Evolutionary conservation across 2,113 vertebrate species (phyloP).

Genomic region (Leuciscus idus): DNA sequence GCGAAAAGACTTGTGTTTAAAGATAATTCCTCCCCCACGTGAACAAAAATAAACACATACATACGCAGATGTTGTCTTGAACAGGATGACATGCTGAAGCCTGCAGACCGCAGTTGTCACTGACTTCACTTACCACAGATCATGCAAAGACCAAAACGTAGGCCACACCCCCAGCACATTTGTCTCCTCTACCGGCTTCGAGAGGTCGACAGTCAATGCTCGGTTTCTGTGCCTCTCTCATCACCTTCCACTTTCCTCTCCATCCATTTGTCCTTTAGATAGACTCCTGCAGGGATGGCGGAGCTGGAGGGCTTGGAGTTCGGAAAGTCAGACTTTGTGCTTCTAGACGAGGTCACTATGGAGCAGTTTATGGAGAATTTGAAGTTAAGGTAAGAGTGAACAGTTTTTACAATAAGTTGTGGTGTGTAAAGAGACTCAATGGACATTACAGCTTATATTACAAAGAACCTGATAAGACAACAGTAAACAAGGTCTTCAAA

Average conservation of each 20-base stretch:
- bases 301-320: conserved; percentile 86
- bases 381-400: conserved; percentile 81
- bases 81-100: conserved; percentile 71
- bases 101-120: conserved; percentile 65
- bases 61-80: conserved; percentile 48
- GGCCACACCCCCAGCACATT: conserved; percentile 67
- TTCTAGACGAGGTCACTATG: conserved; percentile 91
- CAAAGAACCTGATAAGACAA: neutral
- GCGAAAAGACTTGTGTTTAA: conserved; percentile 40
- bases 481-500: neutral
- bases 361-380: conserved; percentile 92
- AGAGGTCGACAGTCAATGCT: conserved; percentile 59
- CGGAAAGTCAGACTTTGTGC: conserved; percentile 91
- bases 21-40: conserved; percentile 58
- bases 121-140: conserved; percentile 55
- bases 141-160: conserved; percentile 48
- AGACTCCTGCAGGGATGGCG: conserved; percentile 75
- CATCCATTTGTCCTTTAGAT: conserved; percentile 20
- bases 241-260: conserved; percentile 34
- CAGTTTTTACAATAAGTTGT: neutral
- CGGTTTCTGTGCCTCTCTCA: conserved; percentile 53
- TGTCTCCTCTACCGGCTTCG: conserved; percentile 57
- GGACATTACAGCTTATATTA: neutral
- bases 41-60: conserved; percentile 33
- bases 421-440: neutral